phyloP scores from a whole-genome alignment of 1,140 invertebrate genomes.

The Pseudomyrmex gracilis region DNA sequence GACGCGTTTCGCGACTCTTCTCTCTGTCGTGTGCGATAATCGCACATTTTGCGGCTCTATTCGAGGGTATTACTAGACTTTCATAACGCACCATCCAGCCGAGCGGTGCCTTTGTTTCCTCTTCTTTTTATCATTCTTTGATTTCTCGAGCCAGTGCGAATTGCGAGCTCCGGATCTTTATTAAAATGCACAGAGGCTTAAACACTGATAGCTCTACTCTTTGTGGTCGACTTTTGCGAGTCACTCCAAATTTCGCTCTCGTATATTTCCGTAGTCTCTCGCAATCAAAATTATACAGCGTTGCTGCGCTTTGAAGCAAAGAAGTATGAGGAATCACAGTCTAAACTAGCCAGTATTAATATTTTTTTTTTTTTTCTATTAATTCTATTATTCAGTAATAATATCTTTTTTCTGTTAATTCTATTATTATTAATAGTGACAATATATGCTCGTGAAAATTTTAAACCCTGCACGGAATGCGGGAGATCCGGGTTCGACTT shows the following conservation, averaged over 20 bases:
- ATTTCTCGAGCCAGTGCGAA: slow-evolving; percentile 57
- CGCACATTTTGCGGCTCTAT: not conserved
- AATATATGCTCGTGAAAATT: too few relatives aligned
- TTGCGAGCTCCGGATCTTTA: slow-evolving; percentile 61
- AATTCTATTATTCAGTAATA: too few relatives aligned
- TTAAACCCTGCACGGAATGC: too few relatives aligned
- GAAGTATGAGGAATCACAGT: too few relatives aligned
- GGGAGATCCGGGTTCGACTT: too few relatives aligned
- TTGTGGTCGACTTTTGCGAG: slow-evolving; percentile 34
- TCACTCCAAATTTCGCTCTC: slow-evolving; percentile 38
- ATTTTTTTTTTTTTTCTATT: too few relatives aligned
- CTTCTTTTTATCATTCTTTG: slow-evolving; percentile 60
- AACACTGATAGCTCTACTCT: slow-evolving; percentile 1
- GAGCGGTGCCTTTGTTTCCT: slow-evolving; percentile 51
- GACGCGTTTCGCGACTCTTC: not conserved
- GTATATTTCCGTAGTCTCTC: not conserved
- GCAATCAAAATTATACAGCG: slow-evolving; percentile 43
- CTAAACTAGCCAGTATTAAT: too few relatives aligned
- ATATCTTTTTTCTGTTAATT: too few relatives aligned
- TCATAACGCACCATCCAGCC: slow-evolving; percentile 44
- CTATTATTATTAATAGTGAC: too few relatives aligned
- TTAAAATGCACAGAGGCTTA: slow-evolving; percentile 64
- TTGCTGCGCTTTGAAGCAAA: not conserved
- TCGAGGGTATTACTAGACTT: slow-evolving; percentile 42
- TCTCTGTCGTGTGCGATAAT: not conserved